Base-by-base conservation (phyloP, 2,797 vertebrate species). In the Oophaga sylvatica region DNA sequence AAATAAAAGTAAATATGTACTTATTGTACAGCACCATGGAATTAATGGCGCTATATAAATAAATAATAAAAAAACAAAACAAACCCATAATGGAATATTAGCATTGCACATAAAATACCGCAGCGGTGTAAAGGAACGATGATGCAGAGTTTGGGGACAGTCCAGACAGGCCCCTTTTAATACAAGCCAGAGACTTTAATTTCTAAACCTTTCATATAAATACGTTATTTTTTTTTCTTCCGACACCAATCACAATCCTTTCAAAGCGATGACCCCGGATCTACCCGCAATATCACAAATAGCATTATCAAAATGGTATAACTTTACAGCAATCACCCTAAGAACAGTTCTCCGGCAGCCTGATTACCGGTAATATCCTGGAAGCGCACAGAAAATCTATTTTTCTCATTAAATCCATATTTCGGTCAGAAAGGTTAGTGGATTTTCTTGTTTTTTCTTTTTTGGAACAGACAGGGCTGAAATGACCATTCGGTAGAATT, bases 281-380 rank as follows among this genome's bases (percentile, higher is more conserved):
- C 62, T 53, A 48, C 41, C 83, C 2, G 17, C 73, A 56, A 67
- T 65, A 77, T 11, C 13, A 35, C 59, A 85, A 85, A 85, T 22
- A 53, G 60, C 41, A 75, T 53, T 77, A 76, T 3, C 10, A 77
- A 63, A 77, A 31, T 19, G 41, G 41, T 67, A 56, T 53, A 65
- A 84, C 29, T 75, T 62, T 75, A 59, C 15, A 77, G 83, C 71
- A 85, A 85, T 85, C 83, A 77, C 76, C 83, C 15, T 29, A 15
- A 35, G 59, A 53, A 65, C 59, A 56, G 0, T 2, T 59, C 13
- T 35, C 41, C 83, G 65, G 60, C 12, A 12, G 83, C 59, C 48
- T 63, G 73, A 85, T 77, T 85, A 85, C 83, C 31, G 71, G 60
- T 85, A 85, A 85, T 85, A 77, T 85, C 83, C 73, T 12, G 59